These are phyloP conservation scores for Gerris buenoi DNA, from an alignment of 1,140 invertebrate species.

Conservation along the genomic window DNA sequence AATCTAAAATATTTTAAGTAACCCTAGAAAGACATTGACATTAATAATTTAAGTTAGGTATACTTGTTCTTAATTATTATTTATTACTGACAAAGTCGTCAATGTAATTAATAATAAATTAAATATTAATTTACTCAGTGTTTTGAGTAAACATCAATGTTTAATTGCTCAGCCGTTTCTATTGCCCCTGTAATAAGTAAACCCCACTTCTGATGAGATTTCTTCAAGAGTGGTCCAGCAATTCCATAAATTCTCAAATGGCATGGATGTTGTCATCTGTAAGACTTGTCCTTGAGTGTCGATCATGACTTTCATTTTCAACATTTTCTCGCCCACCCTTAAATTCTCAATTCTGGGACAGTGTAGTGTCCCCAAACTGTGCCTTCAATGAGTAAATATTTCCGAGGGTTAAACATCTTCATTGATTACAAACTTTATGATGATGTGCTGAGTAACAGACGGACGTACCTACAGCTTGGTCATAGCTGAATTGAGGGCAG, in stretches of 20 bases:
- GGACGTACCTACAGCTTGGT: neutral
- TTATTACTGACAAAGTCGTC: too few species aligned
- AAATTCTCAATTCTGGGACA: neutral
- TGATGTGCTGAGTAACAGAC: neutral
- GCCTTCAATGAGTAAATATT: neutral
- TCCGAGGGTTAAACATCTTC: neutral
- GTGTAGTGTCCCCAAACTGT: neutral
- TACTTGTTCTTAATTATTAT: too few species aligned
- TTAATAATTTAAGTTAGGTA: too few species aligned
- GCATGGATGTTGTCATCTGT: neutral
- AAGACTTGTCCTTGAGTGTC: neutral
- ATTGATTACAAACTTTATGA: neutral
- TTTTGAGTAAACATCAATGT: too few species aligned
- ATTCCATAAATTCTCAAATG: neutral
- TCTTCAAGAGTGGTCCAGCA: too few species aligned
- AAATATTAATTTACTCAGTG: too few species aligned
- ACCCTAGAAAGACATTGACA: too few species aligned
- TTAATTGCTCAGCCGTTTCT: too few species aligned
- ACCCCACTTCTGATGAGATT: too few species aligned
- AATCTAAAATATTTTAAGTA: too few species aligned
- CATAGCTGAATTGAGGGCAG: neutral
- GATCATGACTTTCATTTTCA: constrained; percentile 1
- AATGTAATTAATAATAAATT: too few species aligned
- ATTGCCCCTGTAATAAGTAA: too few species aligned
- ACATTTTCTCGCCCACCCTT: neutral